Evolutionary conservation across 1,140 invertebrate genomes (phyloP).

Genomic region (Brachionus paranguensis): DNA sequence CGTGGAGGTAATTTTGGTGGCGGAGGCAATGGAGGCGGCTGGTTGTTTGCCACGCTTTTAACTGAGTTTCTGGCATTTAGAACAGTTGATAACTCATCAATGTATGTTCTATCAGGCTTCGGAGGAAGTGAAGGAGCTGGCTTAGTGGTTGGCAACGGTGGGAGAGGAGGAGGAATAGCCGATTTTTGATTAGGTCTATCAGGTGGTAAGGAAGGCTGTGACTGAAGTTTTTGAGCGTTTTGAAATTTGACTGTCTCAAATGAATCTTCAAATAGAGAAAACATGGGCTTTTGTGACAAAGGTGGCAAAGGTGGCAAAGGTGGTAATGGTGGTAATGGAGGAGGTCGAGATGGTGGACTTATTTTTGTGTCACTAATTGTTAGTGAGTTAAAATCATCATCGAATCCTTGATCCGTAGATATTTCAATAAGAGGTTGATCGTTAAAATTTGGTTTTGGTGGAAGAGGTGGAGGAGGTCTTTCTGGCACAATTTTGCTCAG

Average conservation of each 20-base stretch:
- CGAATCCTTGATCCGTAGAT: neutral
- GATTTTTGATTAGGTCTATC: neutral
- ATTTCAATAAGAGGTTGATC: constrained; percentile 22
- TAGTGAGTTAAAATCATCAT: neutral
- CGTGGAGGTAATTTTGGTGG: constrained; percentile 19
- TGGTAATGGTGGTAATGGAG: neutral
- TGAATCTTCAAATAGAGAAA: constrained; percentile 10
- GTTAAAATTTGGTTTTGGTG: neutral
- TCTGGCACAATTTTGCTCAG: neutral
- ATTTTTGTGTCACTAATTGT: neutral
- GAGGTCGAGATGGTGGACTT: neutral
- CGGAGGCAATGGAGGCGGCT: neutral
- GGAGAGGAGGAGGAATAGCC: neutral
- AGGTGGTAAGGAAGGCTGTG: neutral
- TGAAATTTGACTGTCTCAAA: neutral
- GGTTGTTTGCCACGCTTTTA: neutral
- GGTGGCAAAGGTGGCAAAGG: neutral
- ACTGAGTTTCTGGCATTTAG: neutral
- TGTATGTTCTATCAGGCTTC: neutral
- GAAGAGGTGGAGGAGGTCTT: constrained; percentile 25
- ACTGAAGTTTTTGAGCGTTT: neutral
- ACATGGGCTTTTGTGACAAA: neutral
- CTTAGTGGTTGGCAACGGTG: neutral
- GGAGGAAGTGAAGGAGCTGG: neutral
- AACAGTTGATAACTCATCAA: neutral